Evolutionary conservation across 23 tunicate species (phyloP), one percentile per base, ranked within the genome.

Genomic region (Styela clava): DNA sequence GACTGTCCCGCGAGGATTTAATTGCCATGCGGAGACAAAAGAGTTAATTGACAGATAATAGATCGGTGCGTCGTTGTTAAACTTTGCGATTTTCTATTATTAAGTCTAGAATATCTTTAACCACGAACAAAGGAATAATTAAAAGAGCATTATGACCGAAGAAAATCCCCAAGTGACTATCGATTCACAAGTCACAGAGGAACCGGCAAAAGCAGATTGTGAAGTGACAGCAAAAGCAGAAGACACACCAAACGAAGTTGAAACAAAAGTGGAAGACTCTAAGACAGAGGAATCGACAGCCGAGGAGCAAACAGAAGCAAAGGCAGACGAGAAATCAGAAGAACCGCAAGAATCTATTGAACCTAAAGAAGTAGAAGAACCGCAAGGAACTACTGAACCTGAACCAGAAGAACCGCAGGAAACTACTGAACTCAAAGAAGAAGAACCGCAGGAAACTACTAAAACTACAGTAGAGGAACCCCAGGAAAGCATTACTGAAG

Each of bases 181-280:
- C 71, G 71, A 67, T 67, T 67, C 71, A 67, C 30, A 67, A 27
- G 71, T 29, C 30, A 67, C 71, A 67, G 71, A 67, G 31, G 71
- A 67, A 25, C 30, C 30, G 22, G 23, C 71, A 16, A 67, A 67
- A 18, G 24, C 71, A 25, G 71, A 67, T 67, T 67, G 71, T 67
- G 71, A 67, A 16, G 71, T 67, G 31, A 22, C 71, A 67, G n/a
- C n/a, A n/a, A n/a, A n/a, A n/a, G n/a, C n/a, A n/a, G n/a, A n/a
- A n/a, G n/a, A n/a, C n/a, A n/a, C n/a, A n/a, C n/a, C n/a, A n/a
- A n/a, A n/a, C n/a, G n/a, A n/a, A n/a, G n/a, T n/a, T n/a, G 71
- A 67, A 22, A 27, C 30, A 67, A 27, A 67, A 67, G 31, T 25
- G 12, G 71, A 67, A 67, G 31, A 19, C 19, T n/a, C 19, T 18